phyloP scores from a whole-genome alignment of 2,113 vertebrate species.

The Xyrauchen texanus region DNA sequence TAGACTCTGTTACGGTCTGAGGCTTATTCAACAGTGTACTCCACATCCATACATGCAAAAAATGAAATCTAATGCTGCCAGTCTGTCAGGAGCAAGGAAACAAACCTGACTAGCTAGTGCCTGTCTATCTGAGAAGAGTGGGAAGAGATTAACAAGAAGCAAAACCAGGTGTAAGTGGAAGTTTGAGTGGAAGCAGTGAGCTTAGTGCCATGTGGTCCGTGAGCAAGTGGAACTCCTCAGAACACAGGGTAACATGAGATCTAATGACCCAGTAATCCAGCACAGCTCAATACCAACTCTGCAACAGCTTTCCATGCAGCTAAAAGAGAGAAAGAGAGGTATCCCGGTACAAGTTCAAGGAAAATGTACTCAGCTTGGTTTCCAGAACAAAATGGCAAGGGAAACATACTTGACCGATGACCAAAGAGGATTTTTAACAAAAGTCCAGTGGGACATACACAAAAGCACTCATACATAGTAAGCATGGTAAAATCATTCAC shows the following conservation, averaged over 20 bases:
- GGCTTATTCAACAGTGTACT: neutral
- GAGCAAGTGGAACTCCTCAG: conserved; percentile 17
- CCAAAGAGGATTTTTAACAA: neutral
- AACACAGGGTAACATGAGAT: conserved; percentile 49
- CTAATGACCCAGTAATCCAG: conserved; percentile 59
- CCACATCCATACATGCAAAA: conserved; percentile 1
- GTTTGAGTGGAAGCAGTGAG: conserved; percentile 31
- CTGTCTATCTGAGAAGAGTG: conserved; percentile 33
- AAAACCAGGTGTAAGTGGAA: conserved; percentile 37
- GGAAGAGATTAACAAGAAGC: conserved; percentile 38
- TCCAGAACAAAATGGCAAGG: neutral
- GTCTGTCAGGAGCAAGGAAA: conserved; percentile 6
- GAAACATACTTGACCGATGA: conserved; percentile 33
- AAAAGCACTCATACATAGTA: neutral
- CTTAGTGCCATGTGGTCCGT: conserved; percentile 21
- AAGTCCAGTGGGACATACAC: neutral
- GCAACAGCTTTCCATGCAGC: conserved; percentile 14
- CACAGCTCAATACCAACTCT: conserved; percentile 37
- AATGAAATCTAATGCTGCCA: conserved; percentile 23
- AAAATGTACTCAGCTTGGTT: neutral
- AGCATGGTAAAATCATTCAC: neutral
- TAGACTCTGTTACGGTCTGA: neutral
- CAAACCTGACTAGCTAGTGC: neutral
- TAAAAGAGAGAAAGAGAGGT: conserved; percentile 8
- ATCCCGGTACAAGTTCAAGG: neutral